A percentile compares a stretch with the other conserved stretches of the same genome.
Conservation (phyloP, 2,888 invertebrate species). For the Nebria salina region DNA sequence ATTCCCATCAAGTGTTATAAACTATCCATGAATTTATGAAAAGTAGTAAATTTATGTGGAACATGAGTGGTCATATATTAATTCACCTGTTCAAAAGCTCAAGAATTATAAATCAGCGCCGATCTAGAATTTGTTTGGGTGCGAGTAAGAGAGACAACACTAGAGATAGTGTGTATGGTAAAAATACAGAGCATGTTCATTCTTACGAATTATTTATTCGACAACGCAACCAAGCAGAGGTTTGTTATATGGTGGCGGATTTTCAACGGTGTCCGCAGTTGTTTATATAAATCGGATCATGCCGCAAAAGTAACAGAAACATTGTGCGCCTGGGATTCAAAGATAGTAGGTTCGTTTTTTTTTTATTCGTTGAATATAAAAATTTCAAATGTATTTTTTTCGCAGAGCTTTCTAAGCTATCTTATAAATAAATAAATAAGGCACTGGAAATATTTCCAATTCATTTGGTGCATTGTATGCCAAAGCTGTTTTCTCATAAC, state of each 20-base stretch:
- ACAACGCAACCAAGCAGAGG: neutral
- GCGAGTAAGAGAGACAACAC: neutral
- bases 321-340: conserved; percentile 22
- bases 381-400: conserved; percentile 27
- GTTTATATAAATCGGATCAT: conserved; percentile 31
- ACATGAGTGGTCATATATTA: conserved; percentile 34
- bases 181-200: neutral
- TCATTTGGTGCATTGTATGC: conserved; percentile 3
- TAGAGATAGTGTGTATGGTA: neutral
- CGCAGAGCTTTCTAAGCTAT: neutral
- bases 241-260: neutral
- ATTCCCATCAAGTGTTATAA: conserved; percentile 2
- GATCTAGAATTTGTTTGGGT: neutral
- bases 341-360: conserved; percentile 22
- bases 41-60: conserved; percentile 20
- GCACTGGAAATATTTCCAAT: conserved; percentile 5
- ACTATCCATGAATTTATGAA: conserved; percentile 7
- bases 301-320: conserved; percentile 7
- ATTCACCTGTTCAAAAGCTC: conserved; percentile 25
- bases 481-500: neutral
- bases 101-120: conserved; percentile 27
- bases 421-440: neutral
- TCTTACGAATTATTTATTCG: neutral
- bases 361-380: conserved; percentile 21
- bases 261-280: conserved; percentile 2